Evolutionary conservation across 2,888 invertebrate genomes (phyloP), one percentile per base, ranked within the genome.

Genomic region (Odontomyia ornata): DNA sequence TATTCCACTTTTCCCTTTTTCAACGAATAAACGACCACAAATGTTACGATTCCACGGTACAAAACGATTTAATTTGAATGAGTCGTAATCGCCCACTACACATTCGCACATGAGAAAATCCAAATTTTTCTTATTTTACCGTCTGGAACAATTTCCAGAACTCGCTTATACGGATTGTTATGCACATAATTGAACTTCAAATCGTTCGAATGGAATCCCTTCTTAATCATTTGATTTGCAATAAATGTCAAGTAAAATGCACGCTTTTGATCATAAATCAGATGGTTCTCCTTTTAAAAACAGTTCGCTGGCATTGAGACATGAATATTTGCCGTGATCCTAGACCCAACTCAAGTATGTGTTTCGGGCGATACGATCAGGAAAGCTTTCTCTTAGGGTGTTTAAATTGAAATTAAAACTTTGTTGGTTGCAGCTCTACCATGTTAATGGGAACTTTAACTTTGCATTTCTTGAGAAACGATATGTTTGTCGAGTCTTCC

Each of bases 221-320:
- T 69, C 9, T 82, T 75, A 1, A 80, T 86, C 46, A 95, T 84
- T 83, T 91, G 87, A 36, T 90, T 87, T 0, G 92, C 92, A 60
- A 97, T 86, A 80, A 89, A 91, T 0, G 91, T 88, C 75, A 96
- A 84, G 85, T 96, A 97, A 25, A 93, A 88, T 0, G 94, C 93
- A 79, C 93, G 88, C 85, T 97, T 97, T 28, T 91, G 89, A 77
- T 93, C 90, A 85, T 96, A 97, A 75, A 91, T 89, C 79, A 94
- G 92, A 86, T 97, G 96, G 84, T 97, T 96, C 80, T 93, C 93
- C 79, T 92, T 91, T 76, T n/a, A n/a, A n/a, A n/a, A n/a, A n/a
- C n/a, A n/a, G n/a, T n/a, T n/a, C n/a, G n/a, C n/a, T n/a, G n/a
- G n/a, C n/a, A n/a, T n/a, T n/a, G n/a, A n/a, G n/a, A n/a, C n/a